Evolutionary conservation across 1,140 invertebrate species (phyloP).

Genomic region (Drosophila melanogaster): DNA sequence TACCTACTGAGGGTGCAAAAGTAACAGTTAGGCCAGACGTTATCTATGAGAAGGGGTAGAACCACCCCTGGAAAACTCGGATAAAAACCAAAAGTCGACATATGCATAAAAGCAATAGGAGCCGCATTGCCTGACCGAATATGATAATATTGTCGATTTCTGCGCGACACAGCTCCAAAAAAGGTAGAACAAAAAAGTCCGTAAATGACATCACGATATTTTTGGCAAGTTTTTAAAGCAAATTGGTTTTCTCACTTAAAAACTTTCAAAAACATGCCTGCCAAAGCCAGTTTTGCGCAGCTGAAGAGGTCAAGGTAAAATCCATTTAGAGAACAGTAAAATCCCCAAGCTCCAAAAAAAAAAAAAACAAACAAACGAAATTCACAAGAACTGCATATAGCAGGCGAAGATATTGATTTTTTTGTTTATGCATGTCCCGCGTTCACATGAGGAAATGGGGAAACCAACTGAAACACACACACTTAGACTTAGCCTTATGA

Average conservation of each 20-base stretch:
- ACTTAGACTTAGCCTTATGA: slow-evolving; percentile 25
- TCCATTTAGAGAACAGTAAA: not conserved
- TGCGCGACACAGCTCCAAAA: slow-evolving; percentile 11
- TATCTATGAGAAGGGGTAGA: slow-evolving; percentile 13
- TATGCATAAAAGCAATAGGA: slow-evolving; percentile 24
- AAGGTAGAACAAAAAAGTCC: slow-evolving; percentile 16
- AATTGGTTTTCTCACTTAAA: not conserved
- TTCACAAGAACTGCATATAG: slow-evolving; percentile 19
- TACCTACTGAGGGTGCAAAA: slow-evolving; percentile 15
- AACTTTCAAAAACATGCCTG: not conserved
- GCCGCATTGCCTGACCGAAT: slow-evolving; percentile 26
- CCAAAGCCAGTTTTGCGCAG: not conserved
- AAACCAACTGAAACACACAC: slow-evolving; percentile 5
- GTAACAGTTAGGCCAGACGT: slow-evolving; percentile 10
- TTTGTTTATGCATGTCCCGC: slow-evolving; percentile 33
- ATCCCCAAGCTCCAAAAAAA: not conserved
- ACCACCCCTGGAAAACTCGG: slow-evolving; percentile 21
- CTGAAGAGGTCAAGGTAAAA: slow-evolving; percentile 14
- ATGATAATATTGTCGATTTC: slow-evolving; percentile 10
- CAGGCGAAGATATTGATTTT: slow-evolving; percentile 40
- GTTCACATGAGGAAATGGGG: slow-evolving; percentile 13
- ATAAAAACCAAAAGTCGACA: slow-evolving; percentile 15
- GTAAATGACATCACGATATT: slow-evolving; percentile 29
- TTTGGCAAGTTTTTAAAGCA: slow-evolving; percentile 1
- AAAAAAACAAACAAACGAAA: not conserved